phyloP scores from a whole-genome alignment of 2,113 vertebrate species.

The Gila orcuttii region DNA sequence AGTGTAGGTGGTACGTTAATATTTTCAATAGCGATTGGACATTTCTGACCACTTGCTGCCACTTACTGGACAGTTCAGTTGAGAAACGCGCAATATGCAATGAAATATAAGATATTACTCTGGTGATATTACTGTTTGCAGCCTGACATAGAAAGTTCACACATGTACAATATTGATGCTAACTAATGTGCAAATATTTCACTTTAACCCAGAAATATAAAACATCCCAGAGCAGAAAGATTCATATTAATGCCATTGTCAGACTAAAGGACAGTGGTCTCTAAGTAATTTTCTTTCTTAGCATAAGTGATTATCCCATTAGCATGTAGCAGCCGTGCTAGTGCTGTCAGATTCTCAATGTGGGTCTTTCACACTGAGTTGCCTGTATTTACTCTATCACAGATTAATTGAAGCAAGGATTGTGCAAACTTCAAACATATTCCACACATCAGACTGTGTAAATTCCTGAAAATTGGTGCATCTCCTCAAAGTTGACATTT shows the following conservation, averaged over 20 bases:
- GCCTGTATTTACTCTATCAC: slow-evolving; percentile 12
- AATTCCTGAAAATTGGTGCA: not conserved
- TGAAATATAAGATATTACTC: not conserved
- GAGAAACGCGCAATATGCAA: no score
- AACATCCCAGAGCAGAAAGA: not conserved
- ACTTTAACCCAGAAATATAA: not conserved
- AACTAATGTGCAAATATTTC: not conserved
- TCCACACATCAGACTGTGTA: not conserved
- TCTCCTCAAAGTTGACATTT: slow-evolving; percentile 8
- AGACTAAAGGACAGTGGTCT: not conserved
- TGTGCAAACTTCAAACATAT: not conserved
- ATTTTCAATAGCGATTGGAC: not conserved
- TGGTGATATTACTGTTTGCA: not conserved
- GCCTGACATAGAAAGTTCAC: not conserved
- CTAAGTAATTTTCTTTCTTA: not conserved
- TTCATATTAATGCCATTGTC: not conserved
- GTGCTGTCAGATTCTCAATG: slow-evolving; percentile 15
- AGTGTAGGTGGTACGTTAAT: not conserved
- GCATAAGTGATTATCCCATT: not conserved
- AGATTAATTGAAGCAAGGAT: slow-evolving; percentile 9
- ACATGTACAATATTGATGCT: not conserved
- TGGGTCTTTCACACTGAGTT: not conserved
- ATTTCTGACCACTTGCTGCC: not conserved
- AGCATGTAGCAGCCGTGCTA: not conserved
- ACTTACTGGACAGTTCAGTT: not conserved